Conservation (phyloP, 2,888 invertebrate genomes). For the Andrena haemorrhoa region DNA sequence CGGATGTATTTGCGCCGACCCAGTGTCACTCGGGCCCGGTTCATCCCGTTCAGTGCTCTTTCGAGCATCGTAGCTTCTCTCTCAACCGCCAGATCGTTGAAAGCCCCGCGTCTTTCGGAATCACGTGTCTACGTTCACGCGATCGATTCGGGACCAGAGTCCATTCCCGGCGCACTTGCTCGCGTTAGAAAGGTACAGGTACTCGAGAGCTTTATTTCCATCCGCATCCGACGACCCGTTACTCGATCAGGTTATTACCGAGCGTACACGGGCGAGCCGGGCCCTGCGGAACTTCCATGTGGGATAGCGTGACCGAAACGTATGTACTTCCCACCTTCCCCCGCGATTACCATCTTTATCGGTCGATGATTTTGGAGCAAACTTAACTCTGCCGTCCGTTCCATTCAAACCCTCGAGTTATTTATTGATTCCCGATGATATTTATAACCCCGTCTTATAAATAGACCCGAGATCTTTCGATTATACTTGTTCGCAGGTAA, state of each 20-base stretch:
- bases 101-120: not conserved
- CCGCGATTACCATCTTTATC: no score
- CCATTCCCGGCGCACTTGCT: constrained; percentile 5
- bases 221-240: not conserved
- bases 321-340: no score
- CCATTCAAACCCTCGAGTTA: not conserved
- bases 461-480: not conserved
- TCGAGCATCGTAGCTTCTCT: not conserved
- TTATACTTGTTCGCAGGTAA: not conserved
- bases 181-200: not conserved
- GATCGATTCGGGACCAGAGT: constrained; percentile 14
- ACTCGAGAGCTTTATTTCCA: not conserved
- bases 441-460: no score
- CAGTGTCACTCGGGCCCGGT: not conserved
- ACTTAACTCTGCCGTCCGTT: no score
- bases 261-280: not conserved
- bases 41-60: not conserved
- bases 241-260: constrained; percentile 14
- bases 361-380: no score
- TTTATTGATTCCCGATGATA: not conserved
- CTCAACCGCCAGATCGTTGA: not conserved
- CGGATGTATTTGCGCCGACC: not conserved
- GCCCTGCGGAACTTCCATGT: not conserved
- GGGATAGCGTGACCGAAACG: not conserved
- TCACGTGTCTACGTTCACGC: constrained; percentile 29